phyloP scores from a whole-genome alignment of 2,888 invertebrate genomes.

The Chromoteleia sp. region DNA sequence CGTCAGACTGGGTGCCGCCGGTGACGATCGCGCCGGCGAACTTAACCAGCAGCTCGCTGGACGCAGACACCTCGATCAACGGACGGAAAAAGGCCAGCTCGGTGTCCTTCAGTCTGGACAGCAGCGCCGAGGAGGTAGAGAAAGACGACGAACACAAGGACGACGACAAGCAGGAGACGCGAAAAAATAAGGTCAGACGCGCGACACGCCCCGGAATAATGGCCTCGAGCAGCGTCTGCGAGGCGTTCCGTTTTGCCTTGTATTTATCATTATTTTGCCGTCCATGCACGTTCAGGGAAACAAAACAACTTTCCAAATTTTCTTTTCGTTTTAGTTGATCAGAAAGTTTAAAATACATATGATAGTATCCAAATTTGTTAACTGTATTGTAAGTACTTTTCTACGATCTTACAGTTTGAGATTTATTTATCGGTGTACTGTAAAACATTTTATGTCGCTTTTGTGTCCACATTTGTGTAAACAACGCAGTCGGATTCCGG shows the following conservation, averaged over 20 bases:
- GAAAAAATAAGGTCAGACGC: slow-evolving; percentile 90
- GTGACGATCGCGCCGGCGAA: slow-evolving; percentile 91
- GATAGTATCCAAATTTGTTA: slow-evolving; percentile 61
- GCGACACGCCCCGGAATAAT: too few relatives aligned
- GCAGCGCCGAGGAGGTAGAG: slow-evolving; percentile 85
- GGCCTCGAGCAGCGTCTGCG: too few relatives aligned
- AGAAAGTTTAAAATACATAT: slow-evolving; percentile 62
- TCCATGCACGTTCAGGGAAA: not conserved
- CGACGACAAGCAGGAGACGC: slow-evolving; percentile 85
- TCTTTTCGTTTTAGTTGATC: slow-evolving; percentile 62
- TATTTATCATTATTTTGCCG: slow-evolving; percentile 19
- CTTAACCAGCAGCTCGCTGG: slow-evolving; percentile 87
- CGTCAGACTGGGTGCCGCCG: slow-evolving; percentile 95
- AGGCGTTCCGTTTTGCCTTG: not conserved
- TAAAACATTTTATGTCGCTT: not conserved
- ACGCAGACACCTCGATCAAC: slow-evolving; percentile 83
- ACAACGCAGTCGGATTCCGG: too few relatives aligned
- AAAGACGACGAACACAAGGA: slow-evolving; percentile 85
- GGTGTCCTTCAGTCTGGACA: slow-evolving; percentile 90
- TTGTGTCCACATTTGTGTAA: too few relatives aligned
- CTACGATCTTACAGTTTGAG: not conserved
- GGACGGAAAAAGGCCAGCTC: slow-evolving; percentile 90
- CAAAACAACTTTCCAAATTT: slow-evolving; percentile 17
- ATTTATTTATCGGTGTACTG: not conserved
- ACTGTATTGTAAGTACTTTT: slow-evolving; percentile 56